Percentiles rank a stretch among this genome's conserved stretches.
Evolutionary conservation across 2,113 vertebrate genomes (phyloP).

Genomic region (Chloroceryle aenea): DNA sequence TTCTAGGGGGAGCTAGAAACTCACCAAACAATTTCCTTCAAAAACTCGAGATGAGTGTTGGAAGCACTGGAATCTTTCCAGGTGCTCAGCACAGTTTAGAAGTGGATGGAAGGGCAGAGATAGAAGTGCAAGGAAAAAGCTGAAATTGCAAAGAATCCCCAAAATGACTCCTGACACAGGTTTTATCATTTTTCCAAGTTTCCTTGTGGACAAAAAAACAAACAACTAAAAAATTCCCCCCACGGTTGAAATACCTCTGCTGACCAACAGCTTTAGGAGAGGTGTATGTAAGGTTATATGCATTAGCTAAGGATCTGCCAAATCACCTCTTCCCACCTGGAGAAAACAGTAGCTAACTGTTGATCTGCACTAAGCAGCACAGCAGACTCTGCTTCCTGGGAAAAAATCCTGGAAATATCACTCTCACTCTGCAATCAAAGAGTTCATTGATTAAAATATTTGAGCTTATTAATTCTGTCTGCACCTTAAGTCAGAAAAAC

Average conservation of each 20-base stretch:
- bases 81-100: not conserved
- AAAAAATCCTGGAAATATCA: not conserved
- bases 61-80: not conserved
- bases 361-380: conserved; percentile 1
- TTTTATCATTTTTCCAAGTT: not conserved
- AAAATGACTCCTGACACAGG: not conserved
- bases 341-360: not conserved
- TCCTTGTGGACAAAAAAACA: not conserved
- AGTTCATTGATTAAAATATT: not conserved
- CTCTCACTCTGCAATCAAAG: not conserved
- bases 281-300: not conserved
- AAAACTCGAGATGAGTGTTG: not conserved
- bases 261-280: not conserved
- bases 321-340: not conserved
- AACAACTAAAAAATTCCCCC: too few relatives aligned
- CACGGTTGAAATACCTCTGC: not conserved
- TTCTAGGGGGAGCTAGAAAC: conserved; percentile 65
- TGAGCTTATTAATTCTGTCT: not conserved
- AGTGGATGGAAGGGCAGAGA: not conserved
- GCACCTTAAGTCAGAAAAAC: not conserved
- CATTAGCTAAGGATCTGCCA: not conserved
- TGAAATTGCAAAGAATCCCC: not conserved
- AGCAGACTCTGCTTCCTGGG: not conserved
- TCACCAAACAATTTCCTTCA: not conserved
- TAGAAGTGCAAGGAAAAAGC: not conserved